Conservation (phyloP, 2,797 vertebrate species). For the Chloroceryle amazona region DNA sequence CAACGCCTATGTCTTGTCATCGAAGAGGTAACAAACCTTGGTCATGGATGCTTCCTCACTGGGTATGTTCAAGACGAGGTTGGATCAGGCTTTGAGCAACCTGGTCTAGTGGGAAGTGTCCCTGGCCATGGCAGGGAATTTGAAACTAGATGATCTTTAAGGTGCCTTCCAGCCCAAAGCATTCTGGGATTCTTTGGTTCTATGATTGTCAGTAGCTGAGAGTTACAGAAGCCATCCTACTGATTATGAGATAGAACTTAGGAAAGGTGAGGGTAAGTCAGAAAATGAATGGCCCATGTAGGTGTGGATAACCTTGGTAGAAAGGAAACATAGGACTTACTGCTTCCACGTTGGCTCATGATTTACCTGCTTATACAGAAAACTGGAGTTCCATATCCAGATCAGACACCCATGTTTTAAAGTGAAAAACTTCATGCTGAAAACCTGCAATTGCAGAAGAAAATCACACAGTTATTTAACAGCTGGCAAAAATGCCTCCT, state of each 20-base stretch:
- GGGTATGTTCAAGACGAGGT: too few species aligned
- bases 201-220: too few species aligned
- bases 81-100: too few species aligned
- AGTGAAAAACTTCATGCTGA: fast-evolving
- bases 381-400: background rate
- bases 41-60: background rate
- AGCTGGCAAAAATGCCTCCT: background rate
- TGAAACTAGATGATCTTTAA: too few species aligned
- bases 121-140: too few species aligned
- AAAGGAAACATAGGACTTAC: background rate
- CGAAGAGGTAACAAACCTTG: background rate
- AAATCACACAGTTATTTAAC: background rate
- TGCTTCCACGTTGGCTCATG: background rate
- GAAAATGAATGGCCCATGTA: background rate
- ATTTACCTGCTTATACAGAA: background rate
- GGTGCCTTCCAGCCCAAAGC: too few species aligned
- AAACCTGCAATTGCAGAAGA: background rate
- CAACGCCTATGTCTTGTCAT: background rate
- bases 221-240: background rate
- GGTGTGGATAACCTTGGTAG: background rate
- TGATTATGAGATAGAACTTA: background rate
- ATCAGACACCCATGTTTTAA: background rate
- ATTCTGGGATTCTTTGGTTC: too few species aligned
- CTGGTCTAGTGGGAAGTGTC: too few species aligned
- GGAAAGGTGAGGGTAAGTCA: background rate